These are phyloP conservation scores for Drosophila lowei DNA, from an alignment of 1,140 invertebrate species.

Conservation along the genomic window DNA sequence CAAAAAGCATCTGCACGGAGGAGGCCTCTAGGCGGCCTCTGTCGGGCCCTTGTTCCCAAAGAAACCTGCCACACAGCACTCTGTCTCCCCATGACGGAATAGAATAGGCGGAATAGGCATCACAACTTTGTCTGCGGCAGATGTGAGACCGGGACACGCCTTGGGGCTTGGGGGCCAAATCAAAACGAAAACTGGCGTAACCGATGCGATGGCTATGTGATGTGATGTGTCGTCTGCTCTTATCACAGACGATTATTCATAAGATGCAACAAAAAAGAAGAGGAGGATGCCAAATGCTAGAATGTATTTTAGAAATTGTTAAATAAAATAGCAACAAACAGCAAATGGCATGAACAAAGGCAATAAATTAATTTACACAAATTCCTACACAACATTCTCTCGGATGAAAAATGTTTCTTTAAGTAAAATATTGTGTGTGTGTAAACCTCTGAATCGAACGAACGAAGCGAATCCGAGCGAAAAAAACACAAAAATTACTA, in stretches of 20 bases:
- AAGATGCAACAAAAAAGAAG: slow-evolving; percentile 24
- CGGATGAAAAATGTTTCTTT: slow-evolving; percentile 42
- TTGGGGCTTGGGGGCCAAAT: slow-evolving; percentile 19
- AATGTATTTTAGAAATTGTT: slow-evolving; percentile 35
- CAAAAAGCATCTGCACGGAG: slow-evolving; percentile 55
- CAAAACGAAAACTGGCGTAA: slow-evolving; percentile 53
- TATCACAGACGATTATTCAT: slow-evolving; percentile 54
- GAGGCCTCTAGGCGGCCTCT: slow-evolving; percentile 32
- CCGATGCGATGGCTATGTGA: slow-evolving; percentile 35
- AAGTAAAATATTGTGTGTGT: slow-evolving; percentile 26
- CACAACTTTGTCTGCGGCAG: slow-evolving; percentile 40
- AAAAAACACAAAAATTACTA: slow-evolving; percentile 43
- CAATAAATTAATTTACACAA: slow-evolving; percentile 76
- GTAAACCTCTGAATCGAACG: slow-evolving; percentile 43
- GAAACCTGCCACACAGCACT: slow-evolving; percentile 1
- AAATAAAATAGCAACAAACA: slow-evolving; percentile 46
- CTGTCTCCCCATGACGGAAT: slow-evolving; percentile 37
- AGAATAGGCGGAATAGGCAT: slow-evolving; percentile 44
- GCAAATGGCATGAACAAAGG: slow-evolving; percentile 57
- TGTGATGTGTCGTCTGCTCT: slow-evolving; percentile 25
- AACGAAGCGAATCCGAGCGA: slow-evolving; percentile 69
- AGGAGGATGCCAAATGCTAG: slow-evolving; percentile 17
- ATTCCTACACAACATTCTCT: slow-evolving; percentile 59
- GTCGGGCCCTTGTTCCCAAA: not conserved
- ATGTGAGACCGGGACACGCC: slow-evolving; percentile 5